Evolutionary conservation across 2,888 invertebrate species (phyloP), one percentile per base, ranked within the genome.

Genomic region (Oxystoma pomonae): DNA sequence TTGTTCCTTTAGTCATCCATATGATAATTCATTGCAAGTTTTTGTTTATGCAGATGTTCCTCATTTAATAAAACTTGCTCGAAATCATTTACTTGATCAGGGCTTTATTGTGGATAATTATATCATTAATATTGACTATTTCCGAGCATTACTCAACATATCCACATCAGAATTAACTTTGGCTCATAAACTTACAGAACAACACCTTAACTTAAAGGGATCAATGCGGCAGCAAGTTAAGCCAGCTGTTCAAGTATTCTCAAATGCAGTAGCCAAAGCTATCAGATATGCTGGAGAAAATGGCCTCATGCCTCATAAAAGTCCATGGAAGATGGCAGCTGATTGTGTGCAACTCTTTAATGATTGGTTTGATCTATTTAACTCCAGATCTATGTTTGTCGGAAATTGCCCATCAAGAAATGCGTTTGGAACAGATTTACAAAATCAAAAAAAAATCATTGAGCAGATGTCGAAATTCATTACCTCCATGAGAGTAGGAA

Each of bases 1-100:
- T 35, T 35, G 35, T 12, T 35, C 3, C 12, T 35, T 35, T 35
- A 35, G 3, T 12, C 35, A 35, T 35, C 35, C 35, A 7, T 35
- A 3, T 35, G 35, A 35, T 12, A 35, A 12, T 12, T 58, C 61
- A n/a, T 53, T 64, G 58, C 66, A 67, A 56, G 58, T 68, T 58
- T 65, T 62, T 64, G 69, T 66, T 19, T 70, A 69, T 67, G 69
- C 66, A 20, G 69, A 71, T 61, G 66, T 66, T n/a, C 67, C 70
- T 2, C 69, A 71, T 64, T 59, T 70, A 17, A 58, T 70, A 16
- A 69, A 71, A 65, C 52, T 71, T 20, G 20, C 69, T 16, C 59
- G 69, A 18, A 71, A 71, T 63, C 65, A 72, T 66, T 70, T 69
- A 60, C n/a, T 69, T 9, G 68, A 71, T 62, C 2, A 61, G 22